These are phyloP conservation scores for Thermophis baileyi DNA, from an alignment of 2,113 vertebrate species.

Conservation along the genomic window DNA sequence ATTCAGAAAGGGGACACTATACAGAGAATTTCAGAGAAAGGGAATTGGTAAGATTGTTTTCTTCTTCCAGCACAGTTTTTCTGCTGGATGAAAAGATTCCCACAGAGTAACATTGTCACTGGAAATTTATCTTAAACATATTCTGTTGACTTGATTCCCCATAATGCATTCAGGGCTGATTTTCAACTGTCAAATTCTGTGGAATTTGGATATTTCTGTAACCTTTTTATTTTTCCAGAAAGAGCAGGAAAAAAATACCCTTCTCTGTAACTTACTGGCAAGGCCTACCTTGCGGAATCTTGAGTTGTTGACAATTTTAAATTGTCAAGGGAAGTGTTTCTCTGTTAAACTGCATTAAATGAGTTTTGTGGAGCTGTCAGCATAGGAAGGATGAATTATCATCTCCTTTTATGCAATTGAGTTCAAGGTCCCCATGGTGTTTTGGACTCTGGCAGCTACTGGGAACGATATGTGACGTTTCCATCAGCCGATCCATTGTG, in stretches of 20 bases:
- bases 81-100: not conserved
- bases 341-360: not conserved
- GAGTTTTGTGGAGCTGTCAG: slow-evolving; percentile 28
- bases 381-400: slow-evolving; percentile 11
- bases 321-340: not conserved
- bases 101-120: not conserved
- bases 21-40: not conserved
- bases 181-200: not conserved
- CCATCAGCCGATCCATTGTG: slow-evolving; percentile 1
- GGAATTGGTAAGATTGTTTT: not conserved
- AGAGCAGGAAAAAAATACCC: not conserved
- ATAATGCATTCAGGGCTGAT: not conserved
- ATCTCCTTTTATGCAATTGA: slow-evolving; percentile 5
- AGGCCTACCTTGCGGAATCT: not conserved
- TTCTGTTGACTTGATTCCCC: not conserved
- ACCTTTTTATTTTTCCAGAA: not conserved
- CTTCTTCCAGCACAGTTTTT: not conserved
- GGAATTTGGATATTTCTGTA: not conserved
- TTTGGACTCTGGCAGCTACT: slow-evolving; percentile 3
- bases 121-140: not conserved
- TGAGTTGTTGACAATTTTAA: not conserved
- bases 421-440: not conserved
- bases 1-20: not conserved
- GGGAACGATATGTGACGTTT: slow-evolving; percentile 16
- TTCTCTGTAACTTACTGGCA: not conserved